phyloP scores from a whole-genome alignment of 2,888 invertebrate species.

The Calameuta filiformis region DNA sequence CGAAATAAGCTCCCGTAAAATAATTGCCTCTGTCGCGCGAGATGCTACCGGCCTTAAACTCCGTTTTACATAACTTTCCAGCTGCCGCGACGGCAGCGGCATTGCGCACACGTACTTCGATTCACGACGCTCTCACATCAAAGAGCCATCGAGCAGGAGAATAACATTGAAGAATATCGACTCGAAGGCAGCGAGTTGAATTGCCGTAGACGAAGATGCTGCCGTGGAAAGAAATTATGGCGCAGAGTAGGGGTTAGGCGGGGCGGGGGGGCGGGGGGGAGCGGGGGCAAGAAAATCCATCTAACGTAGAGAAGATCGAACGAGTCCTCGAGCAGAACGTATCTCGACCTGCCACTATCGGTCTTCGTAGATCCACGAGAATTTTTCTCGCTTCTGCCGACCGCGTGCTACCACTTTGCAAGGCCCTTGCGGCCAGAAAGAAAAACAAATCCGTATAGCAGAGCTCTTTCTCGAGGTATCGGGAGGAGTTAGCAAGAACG shows the following conservation, averaged over 20 bases:
- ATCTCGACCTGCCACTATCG: neutral
- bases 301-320: neutral
- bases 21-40: constrained; percentile 40
- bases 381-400: neutral
- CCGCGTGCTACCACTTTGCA: constrained; percentile 10
- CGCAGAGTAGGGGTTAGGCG: neutral
- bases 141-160: neutral
- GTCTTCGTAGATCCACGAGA: constrained; percentile 14
- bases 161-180: neutral
- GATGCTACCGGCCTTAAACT: constrained; percentile 31
- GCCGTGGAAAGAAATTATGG: constrained; percentile 14
- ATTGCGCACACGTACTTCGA: neutral
- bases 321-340: neutral
- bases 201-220: constrained; percentile 27
- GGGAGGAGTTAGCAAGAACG: constrained; percentile 55
- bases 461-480: constrained; percentile 30
- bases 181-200: neutral
- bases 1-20: constrained; percentile 49
- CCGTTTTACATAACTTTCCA: constrained; percentile 17
- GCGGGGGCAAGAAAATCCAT: neutral
- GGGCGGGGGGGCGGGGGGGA: neutral
- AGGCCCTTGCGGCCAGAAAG: constrained; percentile 12
- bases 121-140: no score
- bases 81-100: neutral
- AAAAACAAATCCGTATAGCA: constrained; percentile 33